Base-by-base conservation (phyloP, 2,113 vertebrate genomes). In the Cromileptes altivelis region DNA sequence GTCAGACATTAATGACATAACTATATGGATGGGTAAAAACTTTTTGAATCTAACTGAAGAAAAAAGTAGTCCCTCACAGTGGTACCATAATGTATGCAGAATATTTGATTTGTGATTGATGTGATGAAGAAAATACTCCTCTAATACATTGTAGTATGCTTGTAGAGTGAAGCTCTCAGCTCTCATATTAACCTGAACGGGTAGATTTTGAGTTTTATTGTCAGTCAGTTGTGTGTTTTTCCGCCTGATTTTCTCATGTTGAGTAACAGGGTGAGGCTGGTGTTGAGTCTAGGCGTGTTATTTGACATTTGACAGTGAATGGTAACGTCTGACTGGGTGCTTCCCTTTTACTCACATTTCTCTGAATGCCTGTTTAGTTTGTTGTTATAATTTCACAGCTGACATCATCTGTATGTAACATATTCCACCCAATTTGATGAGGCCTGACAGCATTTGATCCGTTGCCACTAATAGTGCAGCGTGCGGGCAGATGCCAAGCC, bases 351-450 rank as follows among this genome's bases (percentile, higher is more conserved):
- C 25, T 12, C 33, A 33, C 1, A 0, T 62, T 85, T 81, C 7
- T 9, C 42, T 19, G 14, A 33, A 62, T 40, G 45, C 9, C 33
- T 12, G 10, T 27, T 53, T 12, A 17, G 47, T 69, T 84, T 69
- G 40, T 63, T 53, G 27, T 18, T 37, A 27, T 81, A 77, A 75
- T 71, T 37, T 30, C 57, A 27, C 74, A 62, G 70, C 57, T 82
- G 68, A 78, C 17, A 47, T 30, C 42, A 23, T 30, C 14, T 1
- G 57, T 69, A 33, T 25, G 63, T 61, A 23, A 71, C 40, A 30
- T 80, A 55, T 87, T 91, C 75, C 86, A 62, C 60, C 67, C 65
- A 53, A 30, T 75, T 25, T 58, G 11, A 33, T 21, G 40, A 74
- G 70, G 81, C 76, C 70, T 86, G 57, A 80, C 74, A 76, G 4